Conservation (phyloP, 2,888 invertebrate genomes). For the Pherbina coryleti region DNA sequence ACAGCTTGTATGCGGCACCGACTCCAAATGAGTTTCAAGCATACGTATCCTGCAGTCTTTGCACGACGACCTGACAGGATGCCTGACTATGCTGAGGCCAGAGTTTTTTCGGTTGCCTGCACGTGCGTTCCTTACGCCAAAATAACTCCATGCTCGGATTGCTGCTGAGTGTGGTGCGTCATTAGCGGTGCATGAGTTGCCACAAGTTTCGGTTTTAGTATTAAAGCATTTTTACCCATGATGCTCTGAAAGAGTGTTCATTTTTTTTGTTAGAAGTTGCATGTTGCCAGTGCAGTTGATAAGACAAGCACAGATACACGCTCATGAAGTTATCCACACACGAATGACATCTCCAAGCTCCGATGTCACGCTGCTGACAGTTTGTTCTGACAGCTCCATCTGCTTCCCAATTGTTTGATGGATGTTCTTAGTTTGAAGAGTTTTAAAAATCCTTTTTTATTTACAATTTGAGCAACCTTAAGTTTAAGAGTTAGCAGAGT, state of each 20-base stretch:
- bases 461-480: too few species aligned
- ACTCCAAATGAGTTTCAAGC: slow-evolving; percentile 11
- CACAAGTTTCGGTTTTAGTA: background rate
- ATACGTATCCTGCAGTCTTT: slow-evolving; percentile 9
- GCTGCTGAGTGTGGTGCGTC: background rate
- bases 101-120: background rate
- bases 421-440: too few species aligned
- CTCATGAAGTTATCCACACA: background rate
- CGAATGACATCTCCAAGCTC: background rate
- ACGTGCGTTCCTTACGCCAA: background rate
- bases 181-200: background rate
- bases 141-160: background rate
- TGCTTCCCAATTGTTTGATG: too few species aligned
- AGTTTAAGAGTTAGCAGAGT: too few species aligned
- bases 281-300: too few species aligned
- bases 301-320: background rate
- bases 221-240: background rate
- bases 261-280: background rate
- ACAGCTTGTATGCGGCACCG: background rate
- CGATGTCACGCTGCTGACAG: background rate
- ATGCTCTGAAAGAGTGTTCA: background rate
- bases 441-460: too few species aligned
- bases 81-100: background rate
- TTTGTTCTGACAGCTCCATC: background rate
- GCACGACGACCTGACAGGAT: background rate